Evolutionary conservation across 2,113 vertebrate genomes (phyloP).

Genomic region (Urocitellus parryii): DNA sequence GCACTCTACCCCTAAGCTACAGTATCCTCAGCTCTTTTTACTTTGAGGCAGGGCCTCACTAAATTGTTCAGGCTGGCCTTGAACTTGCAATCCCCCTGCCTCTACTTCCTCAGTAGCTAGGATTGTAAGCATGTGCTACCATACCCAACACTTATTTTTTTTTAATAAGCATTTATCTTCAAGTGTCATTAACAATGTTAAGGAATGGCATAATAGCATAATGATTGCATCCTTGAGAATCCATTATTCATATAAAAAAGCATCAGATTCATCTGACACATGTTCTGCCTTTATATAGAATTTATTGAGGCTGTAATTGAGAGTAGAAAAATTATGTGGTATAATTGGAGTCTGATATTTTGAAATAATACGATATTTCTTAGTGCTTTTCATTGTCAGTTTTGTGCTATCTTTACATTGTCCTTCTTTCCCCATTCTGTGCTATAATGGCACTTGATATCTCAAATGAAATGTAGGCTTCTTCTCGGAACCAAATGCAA

Average conservation of each 20-base stretch:
- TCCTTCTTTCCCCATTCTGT: background rate
- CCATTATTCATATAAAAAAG: background rate
- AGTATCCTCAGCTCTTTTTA: no score
- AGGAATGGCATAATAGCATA: background rate
- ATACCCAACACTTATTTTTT: background rate
- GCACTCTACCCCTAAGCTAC: no score
- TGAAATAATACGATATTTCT: background rate
- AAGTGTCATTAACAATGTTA: background rate
- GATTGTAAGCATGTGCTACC: background rate
- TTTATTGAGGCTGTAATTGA: background rate
- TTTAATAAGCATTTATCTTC: background rate
- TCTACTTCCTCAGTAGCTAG: background rate
- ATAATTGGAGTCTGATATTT: background rate
- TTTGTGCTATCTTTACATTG: background rate
- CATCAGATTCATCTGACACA: background rate
- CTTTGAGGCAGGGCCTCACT: no score
- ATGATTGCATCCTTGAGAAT: background rate
- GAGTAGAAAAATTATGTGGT: background rate
- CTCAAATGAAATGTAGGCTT: slow-evolving; percentile 35
- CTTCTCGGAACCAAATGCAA: slow-evolving; percentile 59
- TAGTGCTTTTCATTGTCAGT: background rate
- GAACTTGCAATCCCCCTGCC: no score
- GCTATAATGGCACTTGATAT: background rate
- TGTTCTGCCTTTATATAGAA: background rate
- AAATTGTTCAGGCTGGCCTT: no score